Evolutionary conservation across 2,113 vertebrate genomes (phyloP).

Genomic region (Cygnus atratus): DNA sequence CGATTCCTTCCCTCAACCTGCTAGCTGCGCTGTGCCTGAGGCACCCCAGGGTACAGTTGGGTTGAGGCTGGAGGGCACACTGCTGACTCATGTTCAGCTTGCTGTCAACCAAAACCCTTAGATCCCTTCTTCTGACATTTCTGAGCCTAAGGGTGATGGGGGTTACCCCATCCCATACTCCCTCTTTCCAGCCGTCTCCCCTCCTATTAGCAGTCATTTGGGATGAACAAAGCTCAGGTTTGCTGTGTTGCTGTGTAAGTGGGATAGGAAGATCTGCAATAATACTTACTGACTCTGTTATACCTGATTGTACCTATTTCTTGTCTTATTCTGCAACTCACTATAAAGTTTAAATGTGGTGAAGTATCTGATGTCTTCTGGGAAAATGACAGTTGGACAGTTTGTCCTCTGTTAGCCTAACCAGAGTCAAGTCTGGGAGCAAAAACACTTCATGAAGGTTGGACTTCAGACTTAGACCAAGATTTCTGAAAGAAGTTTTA

Average conservation of each 20-base stretch:
- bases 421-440: not conserved
- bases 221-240: not conserved
- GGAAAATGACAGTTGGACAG: not conserved
- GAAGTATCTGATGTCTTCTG: not conserved
- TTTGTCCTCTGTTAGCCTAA: not conserved
- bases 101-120: no score
- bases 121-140: not conserved
- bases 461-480: not conserved
- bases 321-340: not conserved
- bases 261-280: not conserved
- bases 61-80: no score
- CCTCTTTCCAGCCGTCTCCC: not conserved
- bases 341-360: not conserved
- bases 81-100: no score
- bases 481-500: not conserved
- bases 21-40: no score
- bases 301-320: not conserved
- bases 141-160: not conserved
- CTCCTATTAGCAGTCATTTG: not conserved
- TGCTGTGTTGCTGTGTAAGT: not conserved
- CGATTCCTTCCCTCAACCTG: no score
- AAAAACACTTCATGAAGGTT: not conserved
- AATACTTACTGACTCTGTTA: not conserved
- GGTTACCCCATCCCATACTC: not conserved
- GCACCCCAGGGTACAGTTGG: no score